Conservation (phyloP, 2,113 vertebrate genomes). For the Amazona vittata region DNA sequence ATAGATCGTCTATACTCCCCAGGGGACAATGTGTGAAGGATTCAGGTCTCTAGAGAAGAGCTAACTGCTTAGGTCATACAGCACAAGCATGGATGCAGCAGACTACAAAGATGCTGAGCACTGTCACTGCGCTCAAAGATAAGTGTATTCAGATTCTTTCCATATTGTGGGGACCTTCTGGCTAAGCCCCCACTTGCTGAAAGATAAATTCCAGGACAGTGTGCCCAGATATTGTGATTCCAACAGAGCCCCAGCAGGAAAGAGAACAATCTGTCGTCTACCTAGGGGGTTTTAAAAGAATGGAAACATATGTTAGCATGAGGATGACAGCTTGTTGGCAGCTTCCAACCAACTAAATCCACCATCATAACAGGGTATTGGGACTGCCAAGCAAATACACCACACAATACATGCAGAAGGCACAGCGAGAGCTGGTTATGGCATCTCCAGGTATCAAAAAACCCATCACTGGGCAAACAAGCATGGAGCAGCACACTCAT, state of each 20-base stretch:
- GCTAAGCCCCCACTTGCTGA: background rate
- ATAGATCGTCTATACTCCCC: fast-evolving
- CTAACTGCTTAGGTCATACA: background rate
- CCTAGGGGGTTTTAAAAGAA: background rate
- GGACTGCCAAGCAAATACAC: background rate
- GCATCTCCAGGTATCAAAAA: background rate
- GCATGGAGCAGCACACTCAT: background rate
- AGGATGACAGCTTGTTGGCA: background rate
- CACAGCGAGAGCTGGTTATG: background rate
- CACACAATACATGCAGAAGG: background rate
- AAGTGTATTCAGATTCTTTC: background rate
- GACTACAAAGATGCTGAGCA: background rate
- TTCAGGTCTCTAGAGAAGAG: background rate
- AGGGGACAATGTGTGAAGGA: background rate
- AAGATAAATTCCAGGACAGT: background rate
- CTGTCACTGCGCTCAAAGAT: background rate
- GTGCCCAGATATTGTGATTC: background rate
- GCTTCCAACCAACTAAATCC: background rate
- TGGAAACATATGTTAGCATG: background rate
- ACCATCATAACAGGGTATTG: background rate
- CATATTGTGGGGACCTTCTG: background rate
- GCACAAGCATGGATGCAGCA: background rate
- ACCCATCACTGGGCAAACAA: background rate
- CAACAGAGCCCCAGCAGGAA: background rate
- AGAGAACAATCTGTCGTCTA: background rate